Conservation (phyloP, 2,113 vertebrate genomes). For the Hyperoodon ampullatus region DNA sequence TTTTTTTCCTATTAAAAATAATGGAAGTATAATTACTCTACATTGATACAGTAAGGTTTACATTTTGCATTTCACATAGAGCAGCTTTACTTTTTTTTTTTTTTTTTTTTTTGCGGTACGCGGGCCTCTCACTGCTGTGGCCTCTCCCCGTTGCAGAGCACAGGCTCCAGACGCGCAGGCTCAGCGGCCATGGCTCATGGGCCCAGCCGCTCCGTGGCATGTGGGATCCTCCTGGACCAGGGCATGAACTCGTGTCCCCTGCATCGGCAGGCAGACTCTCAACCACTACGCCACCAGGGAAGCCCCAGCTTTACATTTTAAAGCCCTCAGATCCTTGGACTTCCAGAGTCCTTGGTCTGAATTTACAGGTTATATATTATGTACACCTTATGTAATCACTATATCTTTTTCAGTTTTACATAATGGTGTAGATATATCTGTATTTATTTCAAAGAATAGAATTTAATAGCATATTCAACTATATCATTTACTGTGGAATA, state of each 20-base stretch:
- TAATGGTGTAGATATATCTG: not conserved
- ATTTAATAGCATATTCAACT: not conserved
- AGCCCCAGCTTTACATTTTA: not conserved
- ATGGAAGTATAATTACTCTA: not conserved
- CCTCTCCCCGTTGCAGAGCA: no score
- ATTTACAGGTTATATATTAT: not conserved
- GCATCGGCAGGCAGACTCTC: no score
- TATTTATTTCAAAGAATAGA: slow-evolving; percentile 32
- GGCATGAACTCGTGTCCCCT: no score
- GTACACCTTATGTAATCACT: not conserved
- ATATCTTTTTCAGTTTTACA: not conserved
- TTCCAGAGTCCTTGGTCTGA: not conserved
- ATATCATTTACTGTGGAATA: not conserved
- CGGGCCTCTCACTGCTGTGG: no score
- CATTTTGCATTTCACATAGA: not conserved
- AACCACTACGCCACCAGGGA: no score
- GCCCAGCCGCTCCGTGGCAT: no score
- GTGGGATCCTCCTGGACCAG: no score
- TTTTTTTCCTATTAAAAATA: not conserved
- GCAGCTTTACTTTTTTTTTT: not conserved
- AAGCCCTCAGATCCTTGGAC: not conserved
- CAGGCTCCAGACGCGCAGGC: no score
- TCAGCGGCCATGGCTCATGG: no score
- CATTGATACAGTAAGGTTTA: not conserved
- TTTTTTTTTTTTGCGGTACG: no score